Evolutionary conservation across 1,140 invertebrate genomes (phyloP).

Genomic region (Cyrtorhinus lividipennis): DNA sequence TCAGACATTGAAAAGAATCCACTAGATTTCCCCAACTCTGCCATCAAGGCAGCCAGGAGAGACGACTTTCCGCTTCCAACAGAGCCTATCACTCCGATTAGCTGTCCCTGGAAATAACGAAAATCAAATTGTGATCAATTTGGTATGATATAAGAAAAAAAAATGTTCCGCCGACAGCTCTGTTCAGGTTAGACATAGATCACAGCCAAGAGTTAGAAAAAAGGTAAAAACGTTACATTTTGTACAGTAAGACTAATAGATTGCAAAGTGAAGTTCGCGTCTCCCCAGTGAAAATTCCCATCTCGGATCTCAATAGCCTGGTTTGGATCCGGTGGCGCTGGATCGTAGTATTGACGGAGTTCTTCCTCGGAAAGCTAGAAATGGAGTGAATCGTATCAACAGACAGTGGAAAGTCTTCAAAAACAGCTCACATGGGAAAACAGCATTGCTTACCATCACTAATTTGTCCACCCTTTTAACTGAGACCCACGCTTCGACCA

Average conservation of each 20-base stretch:
- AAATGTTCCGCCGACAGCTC: too few species aligned
- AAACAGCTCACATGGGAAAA: too few species aligned
- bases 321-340: slow-evolving; percentile 23
- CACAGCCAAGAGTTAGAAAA: too few species aligned
- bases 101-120: slow-evolving; percentile 36
- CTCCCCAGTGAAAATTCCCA: slow-evolving; percentile 32
- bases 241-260: slow-evolving; percentile 41
- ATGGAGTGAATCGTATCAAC: neutral
- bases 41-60: slow-evolving; percentile 54
- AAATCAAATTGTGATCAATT: slow-evolving; percentile 8
- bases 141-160: too few species aligned
- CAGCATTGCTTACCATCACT: slow-evolving; percentile 52
- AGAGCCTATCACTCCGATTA: slow-evolving; percentile 54
- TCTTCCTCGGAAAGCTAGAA: slow-evolving; percentile 23
- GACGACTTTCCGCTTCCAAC: slow-evolving; percentile 67
- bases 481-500: slow-evolving; percentile 87
- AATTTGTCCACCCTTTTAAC: slow-evolving; percentile 65
- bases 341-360: slow-evolving; percentile 22
- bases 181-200: too few species aligned
- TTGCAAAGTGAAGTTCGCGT: slow-evolving; percentile 34
- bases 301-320: slow-evolving; percentile 28
- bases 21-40: slow-evolving; percentile 47
- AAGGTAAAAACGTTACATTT: too few species aligned
- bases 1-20: slow-evolving; percentile 47
- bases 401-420: too few species aligned